phyloP scores from a whole-genome alignment of 2,113 vertebrate genomes.

The Pagrus major region DNA sequence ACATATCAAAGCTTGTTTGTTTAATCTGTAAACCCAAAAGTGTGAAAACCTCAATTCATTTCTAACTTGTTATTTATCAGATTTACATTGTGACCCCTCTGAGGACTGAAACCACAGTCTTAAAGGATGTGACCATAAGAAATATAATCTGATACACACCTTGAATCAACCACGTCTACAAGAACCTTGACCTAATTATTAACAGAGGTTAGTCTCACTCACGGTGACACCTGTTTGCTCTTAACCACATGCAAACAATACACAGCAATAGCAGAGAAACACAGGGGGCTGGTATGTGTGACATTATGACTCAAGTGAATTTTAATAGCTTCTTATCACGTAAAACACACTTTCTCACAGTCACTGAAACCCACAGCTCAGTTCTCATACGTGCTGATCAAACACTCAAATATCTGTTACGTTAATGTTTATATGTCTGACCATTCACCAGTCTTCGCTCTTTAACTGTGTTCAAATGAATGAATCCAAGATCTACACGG shows the following conservation, averaged over 20 bases:
- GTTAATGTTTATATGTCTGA: not conserved
- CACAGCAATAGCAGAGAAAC: not conserved
- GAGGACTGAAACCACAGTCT: not conserved
- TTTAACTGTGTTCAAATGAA: not conserved
- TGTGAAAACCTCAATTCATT: too few relatives aligned
- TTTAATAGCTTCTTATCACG: constrained; percentile 34
- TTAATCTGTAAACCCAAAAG: too few relatives aligned
- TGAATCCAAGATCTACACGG: not conserved
- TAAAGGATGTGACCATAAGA: too few relatives aligned
- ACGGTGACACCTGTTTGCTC: not conserved
- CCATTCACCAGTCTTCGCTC: not conserved
- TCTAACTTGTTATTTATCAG: too few relatives aligned
- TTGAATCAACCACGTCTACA: not conserved
- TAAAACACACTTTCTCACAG: constrained; percentile 17
- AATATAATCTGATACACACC: not conserved
- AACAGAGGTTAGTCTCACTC: not conserved
- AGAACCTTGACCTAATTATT: not conserved
- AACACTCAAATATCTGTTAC: not conserved
- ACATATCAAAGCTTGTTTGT: not conserved
- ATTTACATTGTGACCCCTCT: not conserved
- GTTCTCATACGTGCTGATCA: not conserved
- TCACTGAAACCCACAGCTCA: constrained; percentile 1
- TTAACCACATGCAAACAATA: constrained; percentile 6
- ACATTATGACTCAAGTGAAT: not conserved
- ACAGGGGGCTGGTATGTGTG: not conserved